Evolutionary conservation across 2,888 invertebrate genomes (phyloP).

Genomic region (Philereme vetulata): DNA sequence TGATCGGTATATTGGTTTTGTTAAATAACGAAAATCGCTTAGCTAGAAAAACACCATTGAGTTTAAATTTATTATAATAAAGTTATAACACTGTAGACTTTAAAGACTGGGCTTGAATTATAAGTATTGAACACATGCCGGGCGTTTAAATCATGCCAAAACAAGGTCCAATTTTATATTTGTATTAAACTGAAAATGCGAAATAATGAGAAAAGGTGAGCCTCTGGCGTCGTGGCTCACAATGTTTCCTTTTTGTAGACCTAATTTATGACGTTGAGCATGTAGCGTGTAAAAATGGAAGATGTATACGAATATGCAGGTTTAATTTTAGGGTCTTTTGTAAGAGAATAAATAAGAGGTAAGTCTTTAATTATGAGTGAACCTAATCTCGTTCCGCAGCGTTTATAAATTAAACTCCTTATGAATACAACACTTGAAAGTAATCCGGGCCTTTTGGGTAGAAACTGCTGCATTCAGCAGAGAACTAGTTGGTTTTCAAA

Average conservation of each 20-base stretch:
- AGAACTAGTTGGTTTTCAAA: conserved; percentile 38
- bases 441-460: conserved; percentile 42
- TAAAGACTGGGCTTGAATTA: background rate
- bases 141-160: conserved; percentile 31
- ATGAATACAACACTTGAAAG: conserved; percentile 55
- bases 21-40: conserved; percentile 24
- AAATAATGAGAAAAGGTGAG: conserved; percentile 66
- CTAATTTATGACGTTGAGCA: conserved; percentile 73
- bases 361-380: conserved; percentile 72
- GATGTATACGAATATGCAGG: conserved; percentile 71
- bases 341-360: conserved; percentile 68
- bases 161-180: conserved; percentile 52
- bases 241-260: conserved; percentile 70
- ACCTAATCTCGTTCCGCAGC: conserved; percentile 49
- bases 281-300: conserved; percentile 67
- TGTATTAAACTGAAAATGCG: conserved; percentile 55
- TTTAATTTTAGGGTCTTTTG: conserved; percentile 73
- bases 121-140: conserved; percentile 7
- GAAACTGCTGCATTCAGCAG: conserved; percentile 42
- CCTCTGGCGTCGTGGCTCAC: conserved; percentile 61
- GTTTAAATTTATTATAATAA: background rate
- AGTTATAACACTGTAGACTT: background rate
- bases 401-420: conserved; percentile 60
- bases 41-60: conserved; percentile 1
- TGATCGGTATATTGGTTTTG: conserved; percentile 28